phyloP scores from a whole-genome alignment of 2,797 vertebrate genomes.

The Etheostoma perlongum region DNA sequence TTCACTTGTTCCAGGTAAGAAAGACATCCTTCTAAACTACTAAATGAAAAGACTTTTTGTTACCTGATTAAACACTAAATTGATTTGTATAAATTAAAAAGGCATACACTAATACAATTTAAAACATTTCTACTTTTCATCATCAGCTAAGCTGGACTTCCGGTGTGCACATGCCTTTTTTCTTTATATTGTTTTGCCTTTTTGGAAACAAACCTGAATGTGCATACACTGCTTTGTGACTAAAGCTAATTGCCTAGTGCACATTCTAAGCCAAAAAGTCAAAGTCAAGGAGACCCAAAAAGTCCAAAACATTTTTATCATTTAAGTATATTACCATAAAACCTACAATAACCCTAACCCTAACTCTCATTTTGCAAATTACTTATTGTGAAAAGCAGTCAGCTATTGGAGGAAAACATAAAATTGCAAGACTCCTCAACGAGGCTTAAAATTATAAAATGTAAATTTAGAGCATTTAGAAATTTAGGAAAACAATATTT shows the following conservation, averaged over 20 bases:
- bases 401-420: background rate
- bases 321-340: background rate
- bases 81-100: background rate
- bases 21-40: background rate
- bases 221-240: background rate
- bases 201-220: background rate
- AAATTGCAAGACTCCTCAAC: background rate
- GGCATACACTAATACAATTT: background rate
- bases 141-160: background rate
- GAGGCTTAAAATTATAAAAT: background rate
- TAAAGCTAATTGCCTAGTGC: background rate
- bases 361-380: background rate
- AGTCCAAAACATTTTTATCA: background rate
- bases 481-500: too few relatives aligned
- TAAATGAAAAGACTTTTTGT: background rate
- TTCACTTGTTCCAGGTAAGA: conserved; percentile 94
- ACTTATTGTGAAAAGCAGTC: background rate
- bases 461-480: background rate
- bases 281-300: background rate
- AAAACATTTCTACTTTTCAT: background rate
- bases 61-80: background rate
- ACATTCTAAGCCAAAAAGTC: background rate
- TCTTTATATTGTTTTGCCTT: background rate
- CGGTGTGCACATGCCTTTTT: background rate
- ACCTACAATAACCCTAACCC: background rate